These are phyloP conservation scores for Scaptomyza hsui DNA, from an alignment of 1,140 invertebrate genomes.

Conservation along the genomic window DNA sequence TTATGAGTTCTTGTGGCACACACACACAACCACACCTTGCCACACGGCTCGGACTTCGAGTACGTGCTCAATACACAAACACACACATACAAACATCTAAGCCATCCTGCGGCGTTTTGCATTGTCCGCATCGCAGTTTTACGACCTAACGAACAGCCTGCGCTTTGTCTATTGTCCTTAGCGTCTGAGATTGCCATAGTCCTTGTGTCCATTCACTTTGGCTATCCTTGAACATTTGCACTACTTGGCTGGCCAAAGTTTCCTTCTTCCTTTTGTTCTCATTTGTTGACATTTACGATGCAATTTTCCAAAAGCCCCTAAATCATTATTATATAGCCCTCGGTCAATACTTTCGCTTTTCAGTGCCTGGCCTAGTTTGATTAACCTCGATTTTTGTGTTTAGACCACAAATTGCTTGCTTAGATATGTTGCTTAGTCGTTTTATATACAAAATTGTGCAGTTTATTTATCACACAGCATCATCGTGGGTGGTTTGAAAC, in stretches of 20 bases:
- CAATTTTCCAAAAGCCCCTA: constrained; percentile 67
- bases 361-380: constrained; percentile 64
- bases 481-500: not conserved
- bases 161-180: constrained; percentile 48
- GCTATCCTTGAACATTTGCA: constrained; percentile 22
- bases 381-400: constrained; percentile 62
- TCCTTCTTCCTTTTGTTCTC: constrained; percentile 9
- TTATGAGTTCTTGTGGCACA: constrained; percentile 58
- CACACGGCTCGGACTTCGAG: constrained; percentile 43
- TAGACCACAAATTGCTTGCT: constrained; percentile 38
- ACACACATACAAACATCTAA: not conserved
- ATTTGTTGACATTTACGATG: constrained; percentile 78
- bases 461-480: not conserved
- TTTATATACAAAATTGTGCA: not conserved
- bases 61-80: constrained; percentile 48
- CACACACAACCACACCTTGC: constrained; percentile 75
- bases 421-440: constrained; percentile 13
- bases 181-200: constrained; percentile 14
- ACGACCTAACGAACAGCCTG: constrained; percentile 73
- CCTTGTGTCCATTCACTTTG: constrained; percentile 39
- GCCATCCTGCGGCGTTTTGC: constrained; percentile 53
- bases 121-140: constrained; percentile 65
- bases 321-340: constrained; percentile 42
- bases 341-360: constrained; percentile 46
- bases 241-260: constrained; percentile 27